Evolutionary conservation across 2,113 vertebrate species (phyloP), one percentile per base, ranked within the genome.

Genomic region (Propithecus coquereli): DNA sequence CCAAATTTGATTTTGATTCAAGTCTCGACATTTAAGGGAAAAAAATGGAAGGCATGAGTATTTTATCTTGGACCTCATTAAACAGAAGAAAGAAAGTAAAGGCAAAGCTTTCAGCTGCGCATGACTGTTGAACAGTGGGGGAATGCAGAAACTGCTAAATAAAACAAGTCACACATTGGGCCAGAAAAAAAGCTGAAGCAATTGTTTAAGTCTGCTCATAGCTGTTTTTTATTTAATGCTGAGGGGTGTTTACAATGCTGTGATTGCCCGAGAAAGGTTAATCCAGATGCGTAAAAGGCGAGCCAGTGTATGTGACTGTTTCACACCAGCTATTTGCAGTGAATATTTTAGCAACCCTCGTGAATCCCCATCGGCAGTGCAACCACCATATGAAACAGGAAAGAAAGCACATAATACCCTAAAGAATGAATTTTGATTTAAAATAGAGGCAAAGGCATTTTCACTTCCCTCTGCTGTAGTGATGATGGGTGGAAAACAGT

Each of bases 141-240:
- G 81, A 94, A 94, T 90, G 82, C 70, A 97, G 84, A 96, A 96
- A 74, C 79, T 87, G 95, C 95, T 96, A 97, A 98, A 98, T 97
- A 98, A 98, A 98, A 96, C 85, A 97, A 97, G 90, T 97, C 79
- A 90, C 79, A 50, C 79, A 66, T 95, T 65, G 80, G 79, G 74
- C 65, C 25, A 90, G 92, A 73, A 91, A 94, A 91, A 91, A 89
- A 97, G 79, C 59, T 97, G 61, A 94, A 94, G 94, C 91, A 94
- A 90, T 25, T 1, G 18, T 70, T 97, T 98, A 95, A 95, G 94
- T 83, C 91, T 95, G 82, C n/a, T n/a, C 95, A 54, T 50, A 83
- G 63, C 79, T 98, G 68, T 61, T 97, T 98, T 95, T 97, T 84
- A 0, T 97, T 97, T 97, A 97, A 92, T 59, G 93, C 27, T 79